phyloP scores from a whole-genome alignment of 2,797 vertebrate genomes.

The Tachyglossus aculeatus region DNA sequence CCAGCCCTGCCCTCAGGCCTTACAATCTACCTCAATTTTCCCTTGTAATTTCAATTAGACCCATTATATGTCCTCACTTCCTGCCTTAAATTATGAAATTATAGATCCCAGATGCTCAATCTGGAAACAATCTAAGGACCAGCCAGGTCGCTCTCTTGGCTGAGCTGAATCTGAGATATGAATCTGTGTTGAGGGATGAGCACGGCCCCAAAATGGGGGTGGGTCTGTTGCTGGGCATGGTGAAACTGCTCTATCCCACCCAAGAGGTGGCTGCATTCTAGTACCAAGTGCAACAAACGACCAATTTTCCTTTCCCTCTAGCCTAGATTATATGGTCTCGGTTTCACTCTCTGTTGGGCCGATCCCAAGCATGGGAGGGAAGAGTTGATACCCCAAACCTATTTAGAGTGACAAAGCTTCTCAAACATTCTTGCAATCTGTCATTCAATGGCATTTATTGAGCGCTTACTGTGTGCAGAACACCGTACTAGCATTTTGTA shows the following conservation, averaged over 20 bases:
- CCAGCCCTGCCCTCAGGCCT: neutral
- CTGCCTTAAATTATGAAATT: neutral
- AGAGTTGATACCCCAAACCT: too few species aligned
- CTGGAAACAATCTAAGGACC: rapidly evolving
- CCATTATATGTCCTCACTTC: neutral
- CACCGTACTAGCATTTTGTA: too few species aligned
- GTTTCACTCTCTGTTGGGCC: too few species aligned
- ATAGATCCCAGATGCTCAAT: neutral
- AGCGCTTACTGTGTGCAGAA: too few species aligned
- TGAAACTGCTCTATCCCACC: neutral
- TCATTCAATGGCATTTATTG: too few species aligned
- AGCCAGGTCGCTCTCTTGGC: neutral
- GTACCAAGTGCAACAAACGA: neutral
- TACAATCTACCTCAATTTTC: neutral
- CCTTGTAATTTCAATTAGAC: neutral
- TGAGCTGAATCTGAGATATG: too few species aligned
- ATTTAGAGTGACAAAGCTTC: too few species aligned
- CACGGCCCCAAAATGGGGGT: too few species aligned
- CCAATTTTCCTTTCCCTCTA: too few species aligned
- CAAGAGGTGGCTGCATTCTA: neutral
- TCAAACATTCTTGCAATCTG: too few species aligned
- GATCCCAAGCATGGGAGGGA: too few species aligned
- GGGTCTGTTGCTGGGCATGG: neutral
- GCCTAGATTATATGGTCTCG: neutral
- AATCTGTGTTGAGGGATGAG: too few species aligned